phyloP scores from a whole-genome alignment of 2,888 invertebrate genomes.

The Pristionchus mayeri region DNA sequence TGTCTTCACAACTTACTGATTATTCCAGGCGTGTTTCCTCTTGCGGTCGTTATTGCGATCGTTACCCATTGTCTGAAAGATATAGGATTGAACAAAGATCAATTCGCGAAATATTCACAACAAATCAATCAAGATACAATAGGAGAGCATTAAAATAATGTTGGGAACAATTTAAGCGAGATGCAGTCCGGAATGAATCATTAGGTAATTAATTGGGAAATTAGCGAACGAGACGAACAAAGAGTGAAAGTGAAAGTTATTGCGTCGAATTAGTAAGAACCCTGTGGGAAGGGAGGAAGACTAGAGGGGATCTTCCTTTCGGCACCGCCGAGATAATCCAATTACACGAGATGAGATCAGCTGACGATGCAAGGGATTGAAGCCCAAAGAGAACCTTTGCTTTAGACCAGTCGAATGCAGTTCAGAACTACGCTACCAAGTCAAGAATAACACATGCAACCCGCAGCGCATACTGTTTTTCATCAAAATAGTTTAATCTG shows the following conservation, averaged over 20 bases:
- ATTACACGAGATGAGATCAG: neutral
- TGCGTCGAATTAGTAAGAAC: conserved; percentile 3
- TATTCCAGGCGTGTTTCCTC: conserved; percentile 39
- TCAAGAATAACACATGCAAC: too few species aligned
- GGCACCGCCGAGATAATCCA: neutral
- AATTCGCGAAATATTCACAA: neutral
- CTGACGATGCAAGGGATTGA: too few species aligned
- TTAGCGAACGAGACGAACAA: conserved; percentile 2
- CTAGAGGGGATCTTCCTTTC: neutral
- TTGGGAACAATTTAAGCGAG: neutral
- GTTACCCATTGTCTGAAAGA: neutral
- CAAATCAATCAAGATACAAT: neutral
- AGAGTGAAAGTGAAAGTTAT: conserved; percentile 16
- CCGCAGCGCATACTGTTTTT: too few species aligned
- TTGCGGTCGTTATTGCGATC: conserved; percentile 28
- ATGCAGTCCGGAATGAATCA: conserved; percentile 8
- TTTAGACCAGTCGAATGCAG: too few species aligned
- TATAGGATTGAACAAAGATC: neutral
- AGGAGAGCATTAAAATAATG: neutral
- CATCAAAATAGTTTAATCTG: too few species aligned
- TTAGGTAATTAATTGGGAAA: neutral
- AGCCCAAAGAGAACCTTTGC: too few species aligned
- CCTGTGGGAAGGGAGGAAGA: conserved; percentile 3
- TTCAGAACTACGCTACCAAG: too few species aligned
- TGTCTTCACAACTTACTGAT: conserved; percentile 4